Evolutionary conservation across 1,140 invertebrate species (phyloP), one percentile per base, ranked within the genome.

Genomic region (Atta colombica): DNA sequence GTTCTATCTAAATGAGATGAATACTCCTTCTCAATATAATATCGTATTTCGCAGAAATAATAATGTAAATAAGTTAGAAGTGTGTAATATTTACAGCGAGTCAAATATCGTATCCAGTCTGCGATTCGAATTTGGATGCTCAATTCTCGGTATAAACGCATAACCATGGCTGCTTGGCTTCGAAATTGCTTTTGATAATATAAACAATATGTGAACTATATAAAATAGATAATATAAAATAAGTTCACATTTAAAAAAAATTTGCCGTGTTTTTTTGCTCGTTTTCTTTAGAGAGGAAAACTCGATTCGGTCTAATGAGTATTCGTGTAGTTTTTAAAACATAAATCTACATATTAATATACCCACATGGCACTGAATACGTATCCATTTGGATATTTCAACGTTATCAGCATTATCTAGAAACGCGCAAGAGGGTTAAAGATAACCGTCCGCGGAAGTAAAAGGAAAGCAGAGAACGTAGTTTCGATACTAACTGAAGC

Each of bases 401-500:
- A 8, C 60, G 8, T 14, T 78, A 12, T 53, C 28, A 35, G 21
- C 5, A 35, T 55, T 68, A 71, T 81, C 49, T n/a, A 18, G 51
- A 63, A 74, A 63, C 39, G 45, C 16, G 25, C 31, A 14, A 61
- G 18, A 72, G 18, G 8, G 45, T 35, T 61, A 60, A 74, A 61
- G 39, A 74, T 82, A 61, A 25, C 14, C 39, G 60, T 63, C n/a
- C 28, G 45, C 14, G 39, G n/a, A 49, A 75, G 31, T 71, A 51
- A 84, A 74, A 75, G 3, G 45, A 74, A 61, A n/a, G 18, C 2
- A 60, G 68, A 21, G 25, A 61, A 16, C 18, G 14, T 14, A 82
- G 68, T 45, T 66, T 63, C n/a, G 12, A 75, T 4, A 55, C 12
- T 61, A 69, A 69, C 80, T 35, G 21, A 74, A 49, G 68, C 68